A percentile compares a stretch with the other conserved stretches of the same genome.
These are phyloP conservation scores for Pangasianodon hypophthalmus DNA, from an alignment of 2,113 vertebrate species.

Conservation along the genomic window DNA sequence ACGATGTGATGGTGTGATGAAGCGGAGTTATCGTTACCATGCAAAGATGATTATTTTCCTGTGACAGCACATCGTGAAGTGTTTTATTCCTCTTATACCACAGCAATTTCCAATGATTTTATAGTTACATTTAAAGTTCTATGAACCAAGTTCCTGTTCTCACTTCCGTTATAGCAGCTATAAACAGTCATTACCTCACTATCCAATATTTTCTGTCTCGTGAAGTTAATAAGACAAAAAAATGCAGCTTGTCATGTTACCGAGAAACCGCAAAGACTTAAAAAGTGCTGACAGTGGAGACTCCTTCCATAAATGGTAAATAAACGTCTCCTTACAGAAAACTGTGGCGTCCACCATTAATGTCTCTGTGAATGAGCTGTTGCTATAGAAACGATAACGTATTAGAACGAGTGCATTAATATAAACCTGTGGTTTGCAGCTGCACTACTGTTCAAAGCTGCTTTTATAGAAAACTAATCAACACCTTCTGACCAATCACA, in stretches of 20 bases:
- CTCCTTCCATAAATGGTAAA: neutral
- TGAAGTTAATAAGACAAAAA: neutral
- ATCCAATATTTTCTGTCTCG: neutral
- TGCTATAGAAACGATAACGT: neutral
- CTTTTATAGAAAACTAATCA: neutral
- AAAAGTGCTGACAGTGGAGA: neutral
- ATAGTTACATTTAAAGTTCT: too few relatives aligned
- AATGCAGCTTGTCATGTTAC: neutral
- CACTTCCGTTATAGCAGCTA: neutral
- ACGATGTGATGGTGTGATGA: neutral
- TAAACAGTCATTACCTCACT: neutral
- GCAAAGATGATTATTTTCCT: too few relatives aligned
- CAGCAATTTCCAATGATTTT: neutral
- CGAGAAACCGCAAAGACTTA: too few relatives aligned
- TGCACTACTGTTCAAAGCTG: neutral
- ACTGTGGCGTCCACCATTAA: too few relatives aligned
- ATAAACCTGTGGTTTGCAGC: neutral
- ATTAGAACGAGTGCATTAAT: neutral
- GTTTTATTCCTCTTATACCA: neutral
- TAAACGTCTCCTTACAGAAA: neutral
- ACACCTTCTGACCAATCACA: neutral
- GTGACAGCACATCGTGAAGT: too few relatives aligned
- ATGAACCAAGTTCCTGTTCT: neutral
- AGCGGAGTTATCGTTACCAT: neutral
- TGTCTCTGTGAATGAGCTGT: neutral